These are phyloP conservation scores for Gasterosteus aculeatus DNA, from an alignment of 2,113 vertebrate genomes.

Conservation along the genomic window DNA sequence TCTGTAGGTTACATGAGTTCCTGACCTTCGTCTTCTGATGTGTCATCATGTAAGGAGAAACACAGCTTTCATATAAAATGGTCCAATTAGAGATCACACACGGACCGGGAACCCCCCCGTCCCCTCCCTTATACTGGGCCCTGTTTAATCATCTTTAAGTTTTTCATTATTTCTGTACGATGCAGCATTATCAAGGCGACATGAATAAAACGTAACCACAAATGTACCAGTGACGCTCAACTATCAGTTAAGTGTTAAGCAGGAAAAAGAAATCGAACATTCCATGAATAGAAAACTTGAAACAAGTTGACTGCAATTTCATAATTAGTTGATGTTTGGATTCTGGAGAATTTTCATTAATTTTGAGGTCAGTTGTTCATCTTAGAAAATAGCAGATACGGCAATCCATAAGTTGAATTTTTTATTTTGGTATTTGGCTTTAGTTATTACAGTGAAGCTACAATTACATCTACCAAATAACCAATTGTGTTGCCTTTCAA, in stretches of 20 bases:
- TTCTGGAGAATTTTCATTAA: neutral
- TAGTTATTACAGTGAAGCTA: neutral
- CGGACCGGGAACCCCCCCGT: neutral
- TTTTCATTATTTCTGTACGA: neutral
- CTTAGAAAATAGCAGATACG: neutral
- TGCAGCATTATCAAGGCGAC: neutral
- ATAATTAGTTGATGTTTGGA: neutral
- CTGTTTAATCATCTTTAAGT: neutral
- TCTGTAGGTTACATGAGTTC: neutral
- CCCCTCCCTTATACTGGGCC: neutral
- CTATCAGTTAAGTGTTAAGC: neutral
- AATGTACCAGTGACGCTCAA: neutral
- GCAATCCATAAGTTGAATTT: neutral
- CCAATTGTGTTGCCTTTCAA: no score
- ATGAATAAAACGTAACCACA: neutral
- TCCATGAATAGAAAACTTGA: neutral
- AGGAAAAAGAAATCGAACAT: neutral
- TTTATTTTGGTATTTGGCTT: neutral
- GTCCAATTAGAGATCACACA: neutral
- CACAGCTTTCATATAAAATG: neutral
- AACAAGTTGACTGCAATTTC: neutral
- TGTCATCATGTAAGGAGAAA: neutral
- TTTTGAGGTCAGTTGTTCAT: neutral
- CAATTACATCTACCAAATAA: neutral
- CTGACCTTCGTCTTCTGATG: neutral